Evolutionary conservation across 2,113 vertebrate genomes (phyloP).

Genomic region (Hipposideros armiger): DNA sequence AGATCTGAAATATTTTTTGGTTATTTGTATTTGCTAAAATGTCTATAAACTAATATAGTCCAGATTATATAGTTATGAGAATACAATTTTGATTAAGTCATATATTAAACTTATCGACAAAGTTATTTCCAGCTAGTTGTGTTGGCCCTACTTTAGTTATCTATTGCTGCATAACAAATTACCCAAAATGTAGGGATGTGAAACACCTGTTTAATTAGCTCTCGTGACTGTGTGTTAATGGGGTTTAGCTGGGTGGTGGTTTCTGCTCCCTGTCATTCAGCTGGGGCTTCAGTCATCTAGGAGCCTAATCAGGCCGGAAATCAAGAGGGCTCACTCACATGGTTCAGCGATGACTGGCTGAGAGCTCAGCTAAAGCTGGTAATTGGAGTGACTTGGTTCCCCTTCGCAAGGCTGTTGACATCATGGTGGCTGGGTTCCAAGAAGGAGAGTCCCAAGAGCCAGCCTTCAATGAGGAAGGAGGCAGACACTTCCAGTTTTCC

Average conservation of each 20-base stretch:
- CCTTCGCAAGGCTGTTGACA: neutral
- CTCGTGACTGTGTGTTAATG: neutral
- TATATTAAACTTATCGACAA: slow-evolving; percentile 27
- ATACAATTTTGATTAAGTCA: neutral
- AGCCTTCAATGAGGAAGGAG: neutral
- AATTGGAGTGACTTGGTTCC: neutral
- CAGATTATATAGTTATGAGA: neutral
- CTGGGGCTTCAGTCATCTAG: neutral
- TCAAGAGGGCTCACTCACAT: neutral
- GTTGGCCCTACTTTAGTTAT: neutral
- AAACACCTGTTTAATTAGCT: slow-evolving; percentile 23
- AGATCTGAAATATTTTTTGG: neutral
- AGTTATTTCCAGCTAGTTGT: neutral
- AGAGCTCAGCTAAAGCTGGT: neutral
- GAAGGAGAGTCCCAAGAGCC: neutral
- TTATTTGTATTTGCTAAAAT: slow-evolving; percentile 22
- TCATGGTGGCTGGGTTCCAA: neutral
- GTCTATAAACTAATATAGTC: neutral
- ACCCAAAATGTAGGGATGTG: neutral
- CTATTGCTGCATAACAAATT: neutral
- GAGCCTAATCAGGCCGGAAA: neutral
- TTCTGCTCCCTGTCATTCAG: neutral
- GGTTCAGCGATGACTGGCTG: neutral
- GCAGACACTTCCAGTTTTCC: neutral
- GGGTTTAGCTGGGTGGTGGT: neutral